Evolutionary conservation across 1,140 invertebrate genomes (phyloP).

Genomic region (Drosophila bocqueti): DNA sequence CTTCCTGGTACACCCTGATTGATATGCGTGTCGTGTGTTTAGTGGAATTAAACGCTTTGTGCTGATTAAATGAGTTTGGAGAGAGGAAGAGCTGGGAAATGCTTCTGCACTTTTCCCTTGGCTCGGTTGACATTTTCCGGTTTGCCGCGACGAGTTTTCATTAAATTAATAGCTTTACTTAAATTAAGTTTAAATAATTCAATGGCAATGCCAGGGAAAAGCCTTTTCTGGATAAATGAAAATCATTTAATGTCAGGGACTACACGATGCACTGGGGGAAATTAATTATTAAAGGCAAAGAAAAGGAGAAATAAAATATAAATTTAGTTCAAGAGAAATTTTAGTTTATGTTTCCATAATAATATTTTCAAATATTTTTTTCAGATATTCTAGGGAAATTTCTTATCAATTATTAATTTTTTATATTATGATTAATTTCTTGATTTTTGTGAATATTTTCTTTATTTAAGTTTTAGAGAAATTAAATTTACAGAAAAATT

Average conservation of each 20-base stretch:
- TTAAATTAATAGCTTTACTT: conserved; percentile 63
- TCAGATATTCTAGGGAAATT: background rate
- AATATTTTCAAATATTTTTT: background rate
- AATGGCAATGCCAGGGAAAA: background rate
- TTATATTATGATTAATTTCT: too few relatives aligned
- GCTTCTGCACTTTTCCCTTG: conserved; percentile 29
- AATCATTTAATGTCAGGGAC: background rate
- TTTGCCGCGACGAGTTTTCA: conserved; percentile 3
- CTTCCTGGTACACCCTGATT: conserved; percentile 30
- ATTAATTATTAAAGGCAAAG: background rate
- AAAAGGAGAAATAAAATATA: background rate
- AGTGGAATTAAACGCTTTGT: conserved; percentile 71
- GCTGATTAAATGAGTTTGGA: conserved; percentile 72
- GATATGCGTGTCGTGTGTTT: conserved; percentile 53
- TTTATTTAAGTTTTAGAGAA: too few relatives aligned
- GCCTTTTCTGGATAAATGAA: background rate
- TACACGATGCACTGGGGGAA: background rate
- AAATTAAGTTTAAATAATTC: conserved; percentile 53
- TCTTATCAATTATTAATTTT: background rate
- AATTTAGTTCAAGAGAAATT: background rate
- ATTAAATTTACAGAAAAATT: background rate
- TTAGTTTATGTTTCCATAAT: background rate
- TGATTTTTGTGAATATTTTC: too few relatives aligned
- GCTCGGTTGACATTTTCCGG: conserved; percentile 56
- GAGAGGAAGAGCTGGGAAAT: background rate